Evolutionary conservation across 2,888 invertebrate genomes (phyloP).

Genomic region (Ligdia adustata): DNA sequence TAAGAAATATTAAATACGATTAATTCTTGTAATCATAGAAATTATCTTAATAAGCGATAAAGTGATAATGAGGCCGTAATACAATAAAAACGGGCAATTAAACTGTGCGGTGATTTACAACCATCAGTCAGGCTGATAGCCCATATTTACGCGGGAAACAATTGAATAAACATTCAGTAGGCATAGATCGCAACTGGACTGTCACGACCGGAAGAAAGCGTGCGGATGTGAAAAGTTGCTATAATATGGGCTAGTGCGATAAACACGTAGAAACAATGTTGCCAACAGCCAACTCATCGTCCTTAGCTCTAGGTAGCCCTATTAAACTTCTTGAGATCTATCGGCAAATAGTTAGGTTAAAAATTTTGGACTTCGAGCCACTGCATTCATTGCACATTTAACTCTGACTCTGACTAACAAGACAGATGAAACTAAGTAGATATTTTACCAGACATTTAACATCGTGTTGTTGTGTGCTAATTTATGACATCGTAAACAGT

Average conservation of each 20-base stretch:
- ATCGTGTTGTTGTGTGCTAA: neutral
- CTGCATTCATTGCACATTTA: no score
- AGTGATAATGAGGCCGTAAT: slow-evolving; percentile 2
- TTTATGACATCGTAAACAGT: slow-evolving; percentile 9
- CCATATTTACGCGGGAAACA: slow-evolving; percentile 30
- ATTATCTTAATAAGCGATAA: slow-evolving; percentile 3
- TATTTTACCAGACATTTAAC: no score
- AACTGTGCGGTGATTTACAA: slow-evolving; percentile 6
- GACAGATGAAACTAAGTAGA: no score
- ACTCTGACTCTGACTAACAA: neutral
- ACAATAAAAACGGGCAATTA: slow-evolving; percentile 8
- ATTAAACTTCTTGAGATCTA: no score
- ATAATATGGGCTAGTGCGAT: slow-evolving; percentile 16
- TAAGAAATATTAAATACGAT: no score
- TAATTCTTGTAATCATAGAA: neutral
- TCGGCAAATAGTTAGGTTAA: no score
- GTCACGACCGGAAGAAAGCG: slow-evolving; percentile 74
- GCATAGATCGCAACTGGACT: slow-evolving; percentile 74
- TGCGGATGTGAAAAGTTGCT: slow-evolving; percentile 51
- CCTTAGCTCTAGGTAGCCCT: no score
- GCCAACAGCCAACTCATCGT: no score
- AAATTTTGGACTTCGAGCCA: no score
- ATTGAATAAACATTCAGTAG: slow-evolving; percentile 57
- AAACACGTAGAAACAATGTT: slow-evolving; percentile 20
- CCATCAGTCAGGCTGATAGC: slow-evolving; percentile 17